phyloP scores from a whole-genome alignment of 1,140 invertebrate genomes.

The Drosophila ficusphila region DNA sequence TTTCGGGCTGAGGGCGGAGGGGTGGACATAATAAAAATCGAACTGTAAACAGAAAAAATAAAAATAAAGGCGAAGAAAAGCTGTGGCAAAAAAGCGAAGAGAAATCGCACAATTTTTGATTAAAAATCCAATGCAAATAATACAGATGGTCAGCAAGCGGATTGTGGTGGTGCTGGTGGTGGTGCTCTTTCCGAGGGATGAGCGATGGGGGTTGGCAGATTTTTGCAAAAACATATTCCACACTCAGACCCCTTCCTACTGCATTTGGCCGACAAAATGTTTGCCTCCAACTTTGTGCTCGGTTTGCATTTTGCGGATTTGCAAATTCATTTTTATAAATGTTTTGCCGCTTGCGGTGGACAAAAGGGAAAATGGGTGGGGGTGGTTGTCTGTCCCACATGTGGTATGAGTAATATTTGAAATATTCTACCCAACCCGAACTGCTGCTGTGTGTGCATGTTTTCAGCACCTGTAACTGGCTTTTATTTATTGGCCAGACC shows the following conservation, averaged over 20 bases:
- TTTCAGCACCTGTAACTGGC: constrained; percentile 64
- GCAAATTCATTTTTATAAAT: constrained; percentile 76
- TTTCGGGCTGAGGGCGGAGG: not conserved
- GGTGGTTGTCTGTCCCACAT: constrained; percentile 34
- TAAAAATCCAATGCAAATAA: constrained; percentile 76
- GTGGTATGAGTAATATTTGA: constrained; percentile 69
- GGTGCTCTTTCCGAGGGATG: constrained; percentile 1
- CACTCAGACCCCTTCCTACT: not conserved
- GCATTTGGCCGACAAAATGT: constrained; percentile 49
- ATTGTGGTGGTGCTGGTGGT: not conserved
- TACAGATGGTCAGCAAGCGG: constrained; percentile 44
- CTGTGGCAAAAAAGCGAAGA: constrained; percentile 36
- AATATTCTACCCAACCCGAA: constrained; percentile 32
- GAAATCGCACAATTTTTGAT: constrained; percentile 67
- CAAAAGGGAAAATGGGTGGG: not conserved
- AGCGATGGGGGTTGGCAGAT: constrained; percentile 2
- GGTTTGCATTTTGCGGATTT: constrained; percentile 72
- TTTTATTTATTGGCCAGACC: constrained; percentile 40
- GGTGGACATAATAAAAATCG: constrained; percentile 55
- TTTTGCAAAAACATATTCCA: constrained; percentile 52
- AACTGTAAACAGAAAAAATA: constrained; percentile 42
- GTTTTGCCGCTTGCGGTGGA: constrained; percentile 68
- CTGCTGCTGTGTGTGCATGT: constrained; percentile 20
- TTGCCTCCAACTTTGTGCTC: constrained; percentile 60
- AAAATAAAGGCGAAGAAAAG: constrained; percentile 18